These are phyloP conservation scores for Conomelus anceps DNA, from an alignment of 2,888 invertebrate genomes.

Conservation along the genomic window DNA sequence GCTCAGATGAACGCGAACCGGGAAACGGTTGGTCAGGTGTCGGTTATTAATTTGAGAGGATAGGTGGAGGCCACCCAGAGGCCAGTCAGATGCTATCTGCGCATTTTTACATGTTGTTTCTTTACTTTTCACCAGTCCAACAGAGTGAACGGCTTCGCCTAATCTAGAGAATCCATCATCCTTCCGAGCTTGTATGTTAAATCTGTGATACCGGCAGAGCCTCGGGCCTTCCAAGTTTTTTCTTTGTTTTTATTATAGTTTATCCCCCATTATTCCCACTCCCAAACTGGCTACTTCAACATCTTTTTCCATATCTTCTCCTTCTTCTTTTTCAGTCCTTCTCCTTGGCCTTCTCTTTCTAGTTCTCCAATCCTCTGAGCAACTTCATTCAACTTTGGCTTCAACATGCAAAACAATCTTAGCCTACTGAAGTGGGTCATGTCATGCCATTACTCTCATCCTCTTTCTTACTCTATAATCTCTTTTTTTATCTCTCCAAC, in stretches of 20 bases:
- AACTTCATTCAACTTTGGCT: not conserved
- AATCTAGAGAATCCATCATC: not conserved
- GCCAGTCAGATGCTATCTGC: not conserved
- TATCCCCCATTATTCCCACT: not conserved
- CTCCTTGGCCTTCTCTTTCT: not conserved
- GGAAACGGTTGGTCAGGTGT: no score
- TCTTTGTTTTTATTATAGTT: not conserved
- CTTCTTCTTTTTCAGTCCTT: not conserved
- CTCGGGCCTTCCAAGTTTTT: not conserved
- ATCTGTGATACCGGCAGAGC: not conserved
- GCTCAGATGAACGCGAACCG: not conserved
- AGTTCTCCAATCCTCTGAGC: not conserved
- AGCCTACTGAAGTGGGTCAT: not conserved
- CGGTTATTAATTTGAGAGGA: not conserved
- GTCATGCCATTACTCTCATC: not conserved
- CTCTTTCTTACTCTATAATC: not conserved
- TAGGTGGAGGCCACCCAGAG: not conserved
- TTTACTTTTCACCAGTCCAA: not conserved
- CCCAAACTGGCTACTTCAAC: not conserved
- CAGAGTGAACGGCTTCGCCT: not conserved
- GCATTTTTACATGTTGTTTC: not conserved
- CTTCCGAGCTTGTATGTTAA: not conserved
- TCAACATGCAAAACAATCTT: not conserved
- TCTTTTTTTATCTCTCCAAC: not conserved
- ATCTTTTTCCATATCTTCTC: not conserved